Base-by-base conservation (phyloP, 2,113 vertebrate species). In the Sphyrna mokarran region DNA sequence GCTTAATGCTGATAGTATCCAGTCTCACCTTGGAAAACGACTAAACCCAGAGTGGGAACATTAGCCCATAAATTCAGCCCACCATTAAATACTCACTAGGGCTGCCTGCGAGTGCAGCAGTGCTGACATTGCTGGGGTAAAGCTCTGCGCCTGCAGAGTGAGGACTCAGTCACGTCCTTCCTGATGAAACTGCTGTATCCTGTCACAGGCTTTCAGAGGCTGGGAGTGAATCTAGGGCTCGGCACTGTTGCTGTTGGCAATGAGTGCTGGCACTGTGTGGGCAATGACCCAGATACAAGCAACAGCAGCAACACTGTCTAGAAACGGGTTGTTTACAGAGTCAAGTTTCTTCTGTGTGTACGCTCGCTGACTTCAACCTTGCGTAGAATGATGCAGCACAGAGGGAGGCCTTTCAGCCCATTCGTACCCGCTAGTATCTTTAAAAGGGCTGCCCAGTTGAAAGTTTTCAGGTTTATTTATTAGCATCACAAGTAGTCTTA, bases 1-100 rank as follows among this genome's bases (percentile, higher is more conserved):
- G 98, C 98, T 98, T 98, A 98, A 97, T 97, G 97, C 97, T 98
- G 98, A 98, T 98, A 95, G 97, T 98, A 98, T 97, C 98, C 96
- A 97, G 97, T 98, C 97, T 98, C 97, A 98, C 98, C 98, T 98
- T 98, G 97, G 48, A 98, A 97, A 97, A 98, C 97, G 96, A 96
- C 96, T 97, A 97, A 97, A 98, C 98, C 98, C 98, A 98, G 98
- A 96, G 96, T 96, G 96, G 97, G 96, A 97, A 97, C 61, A 22
- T 98, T 96, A 98, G 98, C 98, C 97, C 97, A 98, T 98, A 98
- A 98, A 98, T 98, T 96, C 97, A 97, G 95, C 97, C 48, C 97
- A 96, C 97, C 97, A 97, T 98, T 4, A 98, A 98, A 98, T 98
- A 98, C 98, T 97, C 98, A 97, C 97, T 97, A 97, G 97, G 97